Conservation (phyloP, 2,797 vertebrate species). For the Hemibagrus guttatus region DNA sequence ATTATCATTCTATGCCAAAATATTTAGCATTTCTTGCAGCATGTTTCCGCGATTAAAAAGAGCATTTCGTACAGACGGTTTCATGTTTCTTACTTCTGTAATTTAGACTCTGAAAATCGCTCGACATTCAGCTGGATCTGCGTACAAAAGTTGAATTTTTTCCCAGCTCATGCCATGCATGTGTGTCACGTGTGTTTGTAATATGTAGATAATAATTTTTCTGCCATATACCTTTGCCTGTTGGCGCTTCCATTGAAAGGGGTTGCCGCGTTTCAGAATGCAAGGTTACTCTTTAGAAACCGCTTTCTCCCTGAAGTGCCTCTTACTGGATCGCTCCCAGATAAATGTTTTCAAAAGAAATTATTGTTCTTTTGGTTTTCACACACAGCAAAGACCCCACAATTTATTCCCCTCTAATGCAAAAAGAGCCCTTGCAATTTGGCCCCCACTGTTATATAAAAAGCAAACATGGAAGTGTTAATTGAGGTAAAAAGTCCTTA, state of each 20-base stretch:
- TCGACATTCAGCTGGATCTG: constrained; percentile 5
- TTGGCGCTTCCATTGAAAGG: constrained; percentile 50
- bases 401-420: constrained; percentile 61
- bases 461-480: constrained; percentile 73
- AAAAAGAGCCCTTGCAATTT: constrained; percentile 64
- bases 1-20: not conserved
- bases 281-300: constrained; percentile 82
- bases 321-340: constrained; percentile 74
- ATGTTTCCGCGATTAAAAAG: constrained; percentile 15
- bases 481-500: constrained; percentile 79
- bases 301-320: constrained; percentile 78
- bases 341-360: constrained; percentile 83
- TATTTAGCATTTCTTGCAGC: not conserved
- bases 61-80: not conserved
- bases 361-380: constrained; percentile 84
- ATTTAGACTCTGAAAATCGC: constrained; percentile 5
- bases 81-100: not conserved
- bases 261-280: constrained; percentile 74
- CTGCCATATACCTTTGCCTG: constrained; percentile 19
- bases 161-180: not conserved
- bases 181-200: constrained; percentile 17
- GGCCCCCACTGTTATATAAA: constrained; percentile 64
- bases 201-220: constrained; percentile 47
- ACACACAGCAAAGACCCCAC: constrained; percentile 69
- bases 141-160: constrained; percentile 17